Evolutionary conservation across 2,113 vertebrate genomes (phyloP).

Genomic region (Rhinopomastus cyanomelas): DNA sequence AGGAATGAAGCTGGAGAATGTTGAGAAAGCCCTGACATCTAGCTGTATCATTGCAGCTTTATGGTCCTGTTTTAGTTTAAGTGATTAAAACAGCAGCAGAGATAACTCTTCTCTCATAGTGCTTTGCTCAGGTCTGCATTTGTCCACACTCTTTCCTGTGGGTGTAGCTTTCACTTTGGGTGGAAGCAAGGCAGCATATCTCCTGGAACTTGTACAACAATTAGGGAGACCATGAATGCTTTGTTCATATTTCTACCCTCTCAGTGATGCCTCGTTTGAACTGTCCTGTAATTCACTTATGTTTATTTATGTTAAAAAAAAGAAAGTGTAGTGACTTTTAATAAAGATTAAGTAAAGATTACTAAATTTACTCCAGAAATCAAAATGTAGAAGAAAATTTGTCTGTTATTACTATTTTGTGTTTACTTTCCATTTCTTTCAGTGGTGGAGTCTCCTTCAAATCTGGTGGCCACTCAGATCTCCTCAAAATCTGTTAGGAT

Average conservation of each 20-base stretch:
- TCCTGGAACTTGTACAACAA: neutral
- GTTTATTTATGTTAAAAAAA: neutral
- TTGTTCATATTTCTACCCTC: neutral
- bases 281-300: neutral
- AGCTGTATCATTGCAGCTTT: neutral
- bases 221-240: neutral
- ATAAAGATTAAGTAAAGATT: neutral
- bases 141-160: neutral
- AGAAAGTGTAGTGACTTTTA: neutral
- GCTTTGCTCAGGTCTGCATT: neutral
- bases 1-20: neutral
- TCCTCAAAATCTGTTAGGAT: constrained; percentile 89
- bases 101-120: neutral
- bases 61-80: neutral
- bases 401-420: neutral
- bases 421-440: constrained; percentile 31
- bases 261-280: neutral
- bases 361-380: neutral
- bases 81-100: neutral
- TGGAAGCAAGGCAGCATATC: neutral
- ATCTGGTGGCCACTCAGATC: constrained; percentile 84
- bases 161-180: neutral
- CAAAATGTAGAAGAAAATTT: neutral
- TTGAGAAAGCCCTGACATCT: neutral
- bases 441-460: constrained; percentile 90